Percentiles rank a stretch among this genome's conserved stretches.
These are phyloP conservation scores for Pterostichus madidus DNA, from an alignment of 2,888 invertebrate species.

Conservation along the genomic window DNA sequence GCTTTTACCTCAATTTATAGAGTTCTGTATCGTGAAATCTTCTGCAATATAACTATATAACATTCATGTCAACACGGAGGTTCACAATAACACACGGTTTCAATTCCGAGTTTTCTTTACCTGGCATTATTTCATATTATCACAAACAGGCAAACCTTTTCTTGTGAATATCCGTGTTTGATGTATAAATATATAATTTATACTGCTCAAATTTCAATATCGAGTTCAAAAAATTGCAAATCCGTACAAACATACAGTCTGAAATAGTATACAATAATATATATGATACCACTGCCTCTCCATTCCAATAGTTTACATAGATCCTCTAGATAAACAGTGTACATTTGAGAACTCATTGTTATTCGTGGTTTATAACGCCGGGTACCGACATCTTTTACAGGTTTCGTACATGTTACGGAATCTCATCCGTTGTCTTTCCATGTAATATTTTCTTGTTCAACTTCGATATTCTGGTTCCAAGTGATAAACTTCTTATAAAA, in stretches of 20 bases:
- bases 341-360: conserved; percentile 65
- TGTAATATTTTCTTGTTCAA: conserved; percentile 61
- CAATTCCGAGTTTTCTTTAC: not conserved
- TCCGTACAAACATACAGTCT: conserved; percentile 67
- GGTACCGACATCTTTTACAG: conserved; percentile 52
- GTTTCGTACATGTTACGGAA: conserved; percentile 50
- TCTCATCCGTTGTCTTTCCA: conserved; percentile 63
- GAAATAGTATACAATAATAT: conserved; percentile 67
- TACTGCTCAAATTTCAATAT: conserved; percentile 67
- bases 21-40: conserved; percentile 49
- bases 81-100: conserved; percentile 6
- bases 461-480: conserved; percentile 63
- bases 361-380: conserved; percentile 44
- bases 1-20: conserved; percentile 62
- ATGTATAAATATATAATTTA: conserved; percentile 56
- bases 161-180: conserved; percentile 27
- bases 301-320: conserved; percentile 64
- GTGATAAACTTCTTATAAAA: conserved; percentile 26
- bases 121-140: too few relatives aligned
- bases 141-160: conserved; percentile 2
- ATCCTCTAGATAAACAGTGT: conserved; percentile 57
- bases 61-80: conserved; percentile 4
- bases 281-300: conserved; percentile 66
- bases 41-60: conserved; percentile 52
- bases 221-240: conserved; percentile 66